phyloP scores from a whole-genome alignment of 1,140 invertebrate species.

The Leptopilina clavipes region DNA sequence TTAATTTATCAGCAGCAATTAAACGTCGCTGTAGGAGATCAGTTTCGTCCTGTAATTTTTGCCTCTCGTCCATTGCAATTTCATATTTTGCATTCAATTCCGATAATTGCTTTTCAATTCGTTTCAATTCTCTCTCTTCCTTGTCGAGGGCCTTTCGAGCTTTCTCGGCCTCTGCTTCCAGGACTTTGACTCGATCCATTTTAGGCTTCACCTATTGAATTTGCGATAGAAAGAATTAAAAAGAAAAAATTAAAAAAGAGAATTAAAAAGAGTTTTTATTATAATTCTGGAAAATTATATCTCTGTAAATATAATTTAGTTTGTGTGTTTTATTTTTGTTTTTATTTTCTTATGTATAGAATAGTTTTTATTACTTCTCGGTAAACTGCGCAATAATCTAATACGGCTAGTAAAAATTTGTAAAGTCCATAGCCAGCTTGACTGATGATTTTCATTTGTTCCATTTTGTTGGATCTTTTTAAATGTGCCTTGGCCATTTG shows the following conservation, averaged over 20 bases:
- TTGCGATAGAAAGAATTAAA: no score
- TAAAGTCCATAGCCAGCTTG: constrained; percentile 88
- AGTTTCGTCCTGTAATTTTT: constrained; percentile 88
- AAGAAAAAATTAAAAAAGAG: no score
- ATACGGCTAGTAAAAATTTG: constrained; percentile 89
- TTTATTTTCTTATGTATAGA: no score
- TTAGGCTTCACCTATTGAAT: constrained; percentile 89
- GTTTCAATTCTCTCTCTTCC: constrained; percentile 84
- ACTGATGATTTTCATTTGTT: constrained; percentile 85
- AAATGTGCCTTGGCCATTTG: constrained; percentile 82
- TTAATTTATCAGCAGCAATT: constrained; percentile 88
- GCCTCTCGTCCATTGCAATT: constrained; percentile 82
- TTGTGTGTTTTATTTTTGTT: no score
- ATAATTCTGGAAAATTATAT: no score
- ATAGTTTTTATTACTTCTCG: constrained; percentile 78
- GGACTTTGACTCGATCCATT: constrained; percentile 84
- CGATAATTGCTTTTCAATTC: constrained; percentile 81
- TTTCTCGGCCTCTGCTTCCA: constrained; percentile 80
- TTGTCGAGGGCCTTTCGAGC: constrained; percentile 83
- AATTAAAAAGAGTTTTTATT: no score
- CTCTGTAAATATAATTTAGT: no score
- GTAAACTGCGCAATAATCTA: constrained; percentile 89
- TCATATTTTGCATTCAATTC: constrained; percentile 85
- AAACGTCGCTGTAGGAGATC: constrained; percentile 87
- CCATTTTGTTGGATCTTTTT: constrained; percentile 82